Conservation (phyloP, 2,113 vertebrate species). For the Phainopepla nitens region DNA sequence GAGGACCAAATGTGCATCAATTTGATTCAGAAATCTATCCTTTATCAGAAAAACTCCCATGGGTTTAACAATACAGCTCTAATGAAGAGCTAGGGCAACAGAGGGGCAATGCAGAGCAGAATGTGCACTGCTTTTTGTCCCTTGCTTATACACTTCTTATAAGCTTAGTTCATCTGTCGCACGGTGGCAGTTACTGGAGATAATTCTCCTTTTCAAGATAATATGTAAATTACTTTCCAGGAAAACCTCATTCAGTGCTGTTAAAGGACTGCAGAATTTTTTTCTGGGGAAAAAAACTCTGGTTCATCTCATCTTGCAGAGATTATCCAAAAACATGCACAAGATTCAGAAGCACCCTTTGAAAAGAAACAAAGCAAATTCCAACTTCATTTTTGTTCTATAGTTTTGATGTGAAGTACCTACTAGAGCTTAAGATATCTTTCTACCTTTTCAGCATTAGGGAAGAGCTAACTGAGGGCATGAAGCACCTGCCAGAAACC, state of each 20-base stretch:
- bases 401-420: neutral
- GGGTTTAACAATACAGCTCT: neutral
- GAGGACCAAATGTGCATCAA: neutral
- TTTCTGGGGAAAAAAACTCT: neutral
- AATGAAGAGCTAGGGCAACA: neutral
- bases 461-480: neutral
- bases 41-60: neutral
- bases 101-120: neutral
- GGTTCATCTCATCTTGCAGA: neutral
- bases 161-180: neutral
- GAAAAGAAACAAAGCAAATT: slow-evolving; percentile 2
- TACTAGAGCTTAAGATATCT: neutral
- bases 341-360: neutral
- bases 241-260: neutral
- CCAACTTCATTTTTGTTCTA: neutral
- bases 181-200: neutral
- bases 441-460: neutral
- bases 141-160: neutral
- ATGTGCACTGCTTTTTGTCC: fast-evolving
- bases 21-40: neutral
- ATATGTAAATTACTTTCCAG: neutral
- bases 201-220: neutral
- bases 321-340: neutral
- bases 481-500: neutral
- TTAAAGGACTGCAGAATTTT: neutral